A percentile compares a stretch with the other conserved stretches of the same genome.
These are phyloP conservation scores for Drosophila kikkawai DNA, from an alignment of 1,140 invertebrate species.

Conservation along the genomic window DNA sequence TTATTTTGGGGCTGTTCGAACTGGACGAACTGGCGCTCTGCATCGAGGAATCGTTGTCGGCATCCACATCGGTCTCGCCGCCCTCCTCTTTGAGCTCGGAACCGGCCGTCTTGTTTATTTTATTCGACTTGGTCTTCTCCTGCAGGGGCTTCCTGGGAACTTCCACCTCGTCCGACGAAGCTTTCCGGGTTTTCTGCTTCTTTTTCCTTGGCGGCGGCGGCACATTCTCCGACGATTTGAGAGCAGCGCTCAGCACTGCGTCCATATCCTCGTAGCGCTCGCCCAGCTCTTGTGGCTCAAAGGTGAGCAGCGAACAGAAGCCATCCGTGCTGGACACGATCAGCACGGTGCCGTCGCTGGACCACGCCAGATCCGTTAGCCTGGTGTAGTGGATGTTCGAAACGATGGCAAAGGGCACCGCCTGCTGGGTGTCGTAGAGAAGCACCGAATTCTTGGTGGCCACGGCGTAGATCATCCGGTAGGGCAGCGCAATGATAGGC, in stretches of 20 bases:
- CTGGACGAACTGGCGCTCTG: slow-evolving; percentile 58
- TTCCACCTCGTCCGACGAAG: slow-evolving; percentile 51
- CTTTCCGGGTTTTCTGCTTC: slow-evolving; percentile 53
- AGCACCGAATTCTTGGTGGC: slow-evolving; percentile 94
- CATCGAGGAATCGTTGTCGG: slow-evolving; percentile 64
- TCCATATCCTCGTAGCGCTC: slow-evolving; percentile 86
- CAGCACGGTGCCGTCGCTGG: slow-evolving; percentile 92
- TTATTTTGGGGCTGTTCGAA: slow-evolving; percentile 49
- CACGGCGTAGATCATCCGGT: slow-evolving; percentile 95
- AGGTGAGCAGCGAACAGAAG: slow-evolving; percentile 96
- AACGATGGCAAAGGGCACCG: slow-evolving; percentile 92
- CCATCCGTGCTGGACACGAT: slow-evolving; percentile 97
- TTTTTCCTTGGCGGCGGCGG: slow-evolving; percentile 32
- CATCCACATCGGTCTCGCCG: slow-evolving; percentile 46
- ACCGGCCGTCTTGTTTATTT: not conserved
- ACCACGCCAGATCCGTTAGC: slow-evolving; percentile 97
- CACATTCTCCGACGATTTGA: slow-evolving; percentile 45
- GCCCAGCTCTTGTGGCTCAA: slow-evolving; percentile 93
- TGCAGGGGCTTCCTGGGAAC: slow-evolving; percentile 40
- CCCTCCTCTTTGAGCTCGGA: slow-evolving; percentile 14
- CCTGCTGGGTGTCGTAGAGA: slow-evolving; percentile 96
- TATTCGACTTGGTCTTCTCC: slow-evolving; percentile 54
- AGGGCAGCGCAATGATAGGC: slow-evolving; percentile 89
- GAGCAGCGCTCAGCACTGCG: slow-evolving; percentile 60
- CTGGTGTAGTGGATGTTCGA: slow-evolving; percentile 97